Conservation (phyloP, 2,888 invertebrate genomes). For the Rosalia funebris region DNA sequence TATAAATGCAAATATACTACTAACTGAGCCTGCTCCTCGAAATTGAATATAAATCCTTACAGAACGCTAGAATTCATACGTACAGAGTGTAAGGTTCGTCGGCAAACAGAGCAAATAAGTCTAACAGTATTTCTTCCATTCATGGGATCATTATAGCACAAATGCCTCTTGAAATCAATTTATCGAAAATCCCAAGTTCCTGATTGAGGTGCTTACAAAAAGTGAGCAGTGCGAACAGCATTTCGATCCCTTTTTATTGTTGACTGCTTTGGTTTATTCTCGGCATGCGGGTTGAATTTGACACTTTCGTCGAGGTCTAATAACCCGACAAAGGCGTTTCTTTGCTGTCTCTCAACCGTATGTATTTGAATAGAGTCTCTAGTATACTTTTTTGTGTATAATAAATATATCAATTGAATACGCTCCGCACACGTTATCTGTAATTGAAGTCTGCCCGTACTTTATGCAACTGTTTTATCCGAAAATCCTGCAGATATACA, state of each 20-base stretch:
- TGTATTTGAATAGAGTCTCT: constrained; percentile 14
- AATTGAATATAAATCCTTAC: neutral
- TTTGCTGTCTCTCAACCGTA: constrained; percentile 16
- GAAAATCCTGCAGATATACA: too few relatives aligned
- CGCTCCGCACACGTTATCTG: too few relatives aligned
- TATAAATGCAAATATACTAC: too few relatives aligned
- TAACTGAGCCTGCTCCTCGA: neutral
- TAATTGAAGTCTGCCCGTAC: neutral
- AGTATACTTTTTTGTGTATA: neutral
- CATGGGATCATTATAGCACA: constrained; percentile 30
- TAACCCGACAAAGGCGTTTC: constrained; percentile 32
- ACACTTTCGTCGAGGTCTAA: constrained; percentile 42
- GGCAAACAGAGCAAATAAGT: constrained; percentile 28
- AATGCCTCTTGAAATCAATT: constrained; percentile 32
- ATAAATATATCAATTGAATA: neutral
- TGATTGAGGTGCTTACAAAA: constrained; percentile 33
- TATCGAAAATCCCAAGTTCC: constrained; percentile 35
- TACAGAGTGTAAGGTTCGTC: constrained; percentile 11
- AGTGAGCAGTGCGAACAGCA: constrained; percentile 27
- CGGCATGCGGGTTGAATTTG: constrained; percentile 45
- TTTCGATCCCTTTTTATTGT: constrained; percentile 30
- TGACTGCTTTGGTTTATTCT: constrained; percentile 39
- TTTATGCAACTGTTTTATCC: too few relatives aligned
- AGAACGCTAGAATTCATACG: constrained; percentile 5
- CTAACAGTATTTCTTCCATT: constrained; percentile 30